Evolutionary conservation across 2,888 invertebrate genomes (phyloP).

Genomic region (Eupithecia pulchellata): DNA sequence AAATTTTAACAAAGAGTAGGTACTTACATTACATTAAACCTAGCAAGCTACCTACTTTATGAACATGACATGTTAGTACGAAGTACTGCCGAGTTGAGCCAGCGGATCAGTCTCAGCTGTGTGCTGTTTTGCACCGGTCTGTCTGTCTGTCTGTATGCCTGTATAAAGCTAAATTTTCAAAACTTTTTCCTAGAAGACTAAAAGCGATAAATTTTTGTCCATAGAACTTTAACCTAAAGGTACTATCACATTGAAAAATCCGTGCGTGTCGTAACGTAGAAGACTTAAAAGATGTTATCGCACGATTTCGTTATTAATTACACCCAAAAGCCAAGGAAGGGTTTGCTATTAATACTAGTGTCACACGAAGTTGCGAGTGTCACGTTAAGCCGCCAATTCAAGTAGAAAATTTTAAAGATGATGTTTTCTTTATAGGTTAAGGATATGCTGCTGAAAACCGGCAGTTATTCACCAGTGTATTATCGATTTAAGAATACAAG

Average conservation of each 20-base stretch:
- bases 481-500: no score
- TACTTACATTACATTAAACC: no score
- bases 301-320: constrained; percentile 77
- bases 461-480: no score
- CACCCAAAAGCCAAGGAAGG: constrained; percentile 71
- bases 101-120: no score
- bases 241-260: constrained; percentile 45
- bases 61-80: no score
- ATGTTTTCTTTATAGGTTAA: background rate
- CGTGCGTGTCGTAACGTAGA: constrained; percentile 52
- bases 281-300: constrained; percentile 72
- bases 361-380: constrained; percentile 13
- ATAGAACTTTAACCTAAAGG: background rate
- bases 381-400: background rate
- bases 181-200: background rate
- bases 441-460: no score
- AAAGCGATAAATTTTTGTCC: background rate
- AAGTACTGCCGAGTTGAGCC: no score
- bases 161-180: no score
- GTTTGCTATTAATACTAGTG: constrained; percentile 68
- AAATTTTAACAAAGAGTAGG: no score
- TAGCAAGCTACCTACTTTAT: no score
- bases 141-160: no score
- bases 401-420: background rate
- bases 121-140: no score